phyloP scores from a whole-genome alignment of 2,888 invertebrate genomes.

The Acleris cristana region DNA sequence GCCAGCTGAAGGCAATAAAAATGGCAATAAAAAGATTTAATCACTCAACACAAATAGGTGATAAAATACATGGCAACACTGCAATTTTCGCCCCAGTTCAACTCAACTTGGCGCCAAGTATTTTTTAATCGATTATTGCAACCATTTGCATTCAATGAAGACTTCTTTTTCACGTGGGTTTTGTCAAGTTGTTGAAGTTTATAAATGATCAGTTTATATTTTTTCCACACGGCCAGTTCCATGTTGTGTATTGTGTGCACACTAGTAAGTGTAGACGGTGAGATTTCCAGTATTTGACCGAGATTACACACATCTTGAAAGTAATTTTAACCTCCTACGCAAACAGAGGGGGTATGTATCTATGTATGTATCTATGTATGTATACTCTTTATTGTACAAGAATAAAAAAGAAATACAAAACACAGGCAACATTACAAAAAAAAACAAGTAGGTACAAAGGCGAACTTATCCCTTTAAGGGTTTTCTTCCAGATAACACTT shows the following conservation, averaged over 20 bases:
- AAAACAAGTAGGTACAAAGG: no score
- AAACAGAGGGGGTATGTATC: no score
- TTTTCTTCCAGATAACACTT: no score
- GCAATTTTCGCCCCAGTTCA: constrained; percentile 3
- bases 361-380: no score
- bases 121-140: constrained; percentile 40
- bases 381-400: no score
- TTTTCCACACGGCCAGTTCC: constrained; percentile 41
- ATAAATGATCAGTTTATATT: constrained; percentile 19
- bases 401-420: no score
- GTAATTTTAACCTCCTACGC: constrained; percentile 27
- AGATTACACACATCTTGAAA: constrained; percentile 60
- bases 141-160: not conserved
- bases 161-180: not conserved
- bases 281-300: constrained; percentile 67
- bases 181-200: not conserved
- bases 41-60: constrained; percentile 9
- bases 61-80: constrained; percentile 12
- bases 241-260: constrained; percentile 48
- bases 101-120: constrained; percentile 38
- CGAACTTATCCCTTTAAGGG: no score
- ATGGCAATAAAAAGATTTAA: constrained; percentile 16
- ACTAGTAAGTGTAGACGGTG: constrained; percentile 42
- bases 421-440: no score
- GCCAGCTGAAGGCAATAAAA: constrained; percentile 1